These are phyloP conservation scores for Chauna torquata DNA, from an alignment of 2,113 vertebrate species.

Conservation along the genomic window DNA sequence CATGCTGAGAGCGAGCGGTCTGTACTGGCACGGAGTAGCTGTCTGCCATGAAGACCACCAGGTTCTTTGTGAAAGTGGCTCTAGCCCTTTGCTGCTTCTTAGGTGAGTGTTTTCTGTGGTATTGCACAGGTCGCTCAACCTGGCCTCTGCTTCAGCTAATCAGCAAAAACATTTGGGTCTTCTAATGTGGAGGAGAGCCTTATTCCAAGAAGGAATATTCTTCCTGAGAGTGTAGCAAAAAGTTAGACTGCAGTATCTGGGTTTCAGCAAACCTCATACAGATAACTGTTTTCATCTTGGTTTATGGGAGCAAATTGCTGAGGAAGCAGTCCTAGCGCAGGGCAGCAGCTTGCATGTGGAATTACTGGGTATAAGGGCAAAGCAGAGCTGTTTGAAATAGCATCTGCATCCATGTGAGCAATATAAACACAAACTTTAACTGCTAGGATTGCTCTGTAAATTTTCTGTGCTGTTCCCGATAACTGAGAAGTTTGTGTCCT, in stretches of 20 bases:
- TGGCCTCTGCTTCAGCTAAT: not conserved
- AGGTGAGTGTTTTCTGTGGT: conserved; percentile 29
- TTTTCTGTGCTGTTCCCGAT: not conserved
- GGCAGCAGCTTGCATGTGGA: not conserved
- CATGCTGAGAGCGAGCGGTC: not conserved
- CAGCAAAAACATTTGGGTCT: not conserved
- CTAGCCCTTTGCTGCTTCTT: conserved; percentile 50
- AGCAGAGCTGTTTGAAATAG: not conserved
- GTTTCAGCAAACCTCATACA: not conserved
- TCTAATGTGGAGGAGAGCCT: not conserved
- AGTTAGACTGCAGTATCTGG: not conserved
- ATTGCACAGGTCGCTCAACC: not conserved
- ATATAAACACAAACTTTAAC: not conserved
- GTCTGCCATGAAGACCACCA: conserved; percentile 32
- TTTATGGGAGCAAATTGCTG: not conserved
- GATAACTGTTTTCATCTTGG: not conserved
- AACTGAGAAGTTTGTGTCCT: not conserved
- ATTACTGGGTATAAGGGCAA: not conserved
- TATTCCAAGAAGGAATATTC: not conserved
- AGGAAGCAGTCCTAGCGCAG: not conserved
- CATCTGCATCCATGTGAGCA: not conserved
- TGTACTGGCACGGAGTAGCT: not conserved
- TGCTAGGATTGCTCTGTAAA: not conserved
- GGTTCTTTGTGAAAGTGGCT: not conserved
- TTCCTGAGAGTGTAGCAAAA: not conserved